Percentiles rank a stretch among this genome's conserved stretches.
Conservation (phyloP, 1,140 invertebrate genomes). For the Drosophila sechellia region DNA sequence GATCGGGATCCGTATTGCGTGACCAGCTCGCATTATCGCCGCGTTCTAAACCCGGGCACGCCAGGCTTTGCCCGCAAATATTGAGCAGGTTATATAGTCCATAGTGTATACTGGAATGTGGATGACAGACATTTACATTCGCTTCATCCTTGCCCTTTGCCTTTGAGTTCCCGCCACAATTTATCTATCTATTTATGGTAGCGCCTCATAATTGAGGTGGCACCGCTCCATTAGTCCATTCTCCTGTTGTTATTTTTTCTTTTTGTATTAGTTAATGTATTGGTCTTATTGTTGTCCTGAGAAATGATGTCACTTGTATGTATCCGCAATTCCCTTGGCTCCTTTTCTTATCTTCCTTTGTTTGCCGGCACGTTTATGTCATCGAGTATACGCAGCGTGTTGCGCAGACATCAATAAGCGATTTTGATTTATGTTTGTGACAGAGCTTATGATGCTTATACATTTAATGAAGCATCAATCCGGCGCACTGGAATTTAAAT, state of each 20-base stretch:
- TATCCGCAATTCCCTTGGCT: conserved; percentile 16
- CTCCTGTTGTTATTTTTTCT: conserved; percentile 2
- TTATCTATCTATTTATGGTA: conserved; percentile 59
- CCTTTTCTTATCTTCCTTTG: conserved; percentile 18
- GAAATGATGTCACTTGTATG: conserved; percentile 72
- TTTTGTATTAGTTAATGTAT: conserved; percentile 52
- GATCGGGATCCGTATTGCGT: conserved; percentile 74
- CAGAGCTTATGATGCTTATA: conserved; percentile 42
- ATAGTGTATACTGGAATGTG: conserved; percentile 10
- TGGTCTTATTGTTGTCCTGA: conserved; percentile 42
- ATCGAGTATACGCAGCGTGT: conserved; percentile 58
- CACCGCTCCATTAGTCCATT: conserved; percentile 6
- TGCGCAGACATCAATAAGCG: conserved; percentile 59
- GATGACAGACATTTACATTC: conserved; percentile 26
- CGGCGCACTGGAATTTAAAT: conserved; percentile 21
- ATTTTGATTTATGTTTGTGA: conserved; percentile 48
- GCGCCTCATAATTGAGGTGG: conserved; percentile 66
- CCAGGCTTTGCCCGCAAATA: conserved; percentile 79
- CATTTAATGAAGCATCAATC: conserved; percentile 52
- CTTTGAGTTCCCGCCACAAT: conserved; percentile 34
- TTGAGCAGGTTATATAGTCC: conserved; percentile 55
- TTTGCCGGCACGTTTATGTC: conserved; percentile 41
- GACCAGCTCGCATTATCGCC: conserved; percentile 84
- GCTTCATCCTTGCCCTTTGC: conserved; percentile 6
- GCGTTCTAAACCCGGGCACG: conserved; percentile 81